Conservation (phyloP, 2,113 vertebrate species). For the Semnornis frantzii region DNA sequence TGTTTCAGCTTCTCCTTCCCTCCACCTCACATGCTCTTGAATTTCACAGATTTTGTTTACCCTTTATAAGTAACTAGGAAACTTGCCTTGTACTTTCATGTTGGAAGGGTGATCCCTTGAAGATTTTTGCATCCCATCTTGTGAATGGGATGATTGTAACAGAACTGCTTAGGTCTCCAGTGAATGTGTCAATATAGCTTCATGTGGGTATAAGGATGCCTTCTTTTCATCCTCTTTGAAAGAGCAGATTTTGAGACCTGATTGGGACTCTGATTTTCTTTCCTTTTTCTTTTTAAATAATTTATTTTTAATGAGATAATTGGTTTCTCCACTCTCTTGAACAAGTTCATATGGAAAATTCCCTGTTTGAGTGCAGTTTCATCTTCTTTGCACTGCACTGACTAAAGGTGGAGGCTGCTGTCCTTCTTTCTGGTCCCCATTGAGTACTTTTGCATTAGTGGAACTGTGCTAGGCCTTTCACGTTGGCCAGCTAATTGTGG, state of each 20-base stretch:
- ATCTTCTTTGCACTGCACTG: neutral
- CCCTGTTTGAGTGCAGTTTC: neutral
- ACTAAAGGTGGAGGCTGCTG: neutral
- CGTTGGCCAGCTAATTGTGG: neutral
- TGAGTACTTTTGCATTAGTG: neutral
- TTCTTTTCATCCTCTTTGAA: neutral
- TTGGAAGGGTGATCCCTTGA: neutral
- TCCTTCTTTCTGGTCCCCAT: neutral
- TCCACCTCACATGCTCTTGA: neutral
- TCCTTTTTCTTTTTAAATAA: neutral
- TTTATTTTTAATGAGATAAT: neutral
- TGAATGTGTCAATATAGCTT: neutral
- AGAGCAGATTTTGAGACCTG: neutral
- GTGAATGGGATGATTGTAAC: neutral
- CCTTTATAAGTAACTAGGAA: neutral
- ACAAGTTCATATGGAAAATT: neutral
- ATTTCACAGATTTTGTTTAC: neutral
- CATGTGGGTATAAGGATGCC: neutral
- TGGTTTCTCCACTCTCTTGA: neutral
- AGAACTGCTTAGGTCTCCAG: neutral
- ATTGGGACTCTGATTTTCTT: neutral
- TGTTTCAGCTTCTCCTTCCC: neutral
- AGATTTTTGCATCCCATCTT: neutral
- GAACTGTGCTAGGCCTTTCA: neutral
- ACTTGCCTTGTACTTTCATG: neutral